These are phyloP conservation scores for Euspilapteryx auroguttella DNA, from an alignment of 2,888 invertebrate genomes.

Conservation along the genomic window DNA sequence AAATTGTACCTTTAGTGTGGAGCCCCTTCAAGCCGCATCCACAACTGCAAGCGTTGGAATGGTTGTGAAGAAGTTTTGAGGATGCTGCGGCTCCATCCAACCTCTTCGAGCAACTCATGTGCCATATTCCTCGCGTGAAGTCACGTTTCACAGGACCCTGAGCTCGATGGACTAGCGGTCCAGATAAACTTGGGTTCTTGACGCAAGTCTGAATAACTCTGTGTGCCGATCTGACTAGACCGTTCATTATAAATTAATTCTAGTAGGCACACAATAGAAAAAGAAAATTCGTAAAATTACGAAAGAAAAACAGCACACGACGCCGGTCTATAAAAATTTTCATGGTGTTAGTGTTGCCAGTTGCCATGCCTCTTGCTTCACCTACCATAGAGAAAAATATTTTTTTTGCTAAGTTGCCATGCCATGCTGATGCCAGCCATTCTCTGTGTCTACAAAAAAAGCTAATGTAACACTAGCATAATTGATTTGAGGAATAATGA, in stretches of 20 bases:
- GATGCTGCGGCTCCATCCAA: slow-evolving; percentile 25
- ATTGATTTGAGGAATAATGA: too few species aligned
- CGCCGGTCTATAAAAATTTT: too few species aligned
- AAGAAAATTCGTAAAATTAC: slow-evolving; percentile 2
- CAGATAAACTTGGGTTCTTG: slow-evolving; percentile 29
- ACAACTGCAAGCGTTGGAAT: slow-evolving; percentile 67
- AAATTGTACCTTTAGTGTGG: slow-evolving; percentile 71
- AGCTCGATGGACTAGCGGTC: slow-evolving; percentile 32
- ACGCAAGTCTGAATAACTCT: slow-evolving; percentile 44
- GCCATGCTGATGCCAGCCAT: too few species aligned
- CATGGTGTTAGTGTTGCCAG: too few species aligned
- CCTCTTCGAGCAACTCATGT: slow-evolving; percentile 62
- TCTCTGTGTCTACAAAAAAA: too few species aligned
- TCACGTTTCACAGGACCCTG: slow-evolving; percentile 61
- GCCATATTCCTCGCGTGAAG: slow-evolving; percentile 72
- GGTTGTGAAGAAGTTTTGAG: slow-evolving; percentile 48
- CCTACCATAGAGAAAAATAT: too few species aligned
- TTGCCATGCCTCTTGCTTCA: too few species aligned
- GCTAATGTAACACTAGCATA: too few species aligned
- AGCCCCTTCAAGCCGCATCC: slow-evolving; percentile 66
- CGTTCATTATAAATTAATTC: slow-evolving; percentile 64
- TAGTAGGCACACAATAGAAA: slow-evolving; percentile 14
- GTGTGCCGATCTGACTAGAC: slow-evolving; percentile 65
- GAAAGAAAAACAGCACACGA: too few species aligned
- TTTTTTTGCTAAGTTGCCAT: too few species aligned